Evolutionary conservation across 2,797 vertebrate genomes (phyloP).

Genomic region (Micromesistius poutassou): DNA sequence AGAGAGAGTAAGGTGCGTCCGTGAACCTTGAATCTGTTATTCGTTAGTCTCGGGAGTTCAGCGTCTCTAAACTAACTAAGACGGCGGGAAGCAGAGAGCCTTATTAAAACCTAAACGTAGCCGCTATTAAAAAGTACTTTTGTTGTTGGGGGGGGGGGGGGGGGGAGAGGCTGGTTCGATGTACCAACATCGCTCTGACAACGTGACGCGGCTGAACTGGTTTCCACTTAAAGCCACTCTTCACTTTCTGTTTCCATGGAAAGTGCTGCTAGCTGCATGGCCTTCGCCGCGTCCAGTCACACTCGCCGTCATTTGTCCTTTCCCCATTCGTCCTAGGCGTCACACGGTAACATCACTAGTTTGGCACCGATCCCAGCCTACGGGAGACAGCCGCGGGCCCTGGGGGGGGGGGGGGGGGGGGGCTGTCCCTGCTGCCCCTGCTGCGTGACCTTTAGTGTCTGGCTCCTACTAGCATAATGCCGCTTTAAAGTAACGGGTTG

Average conservation of each 20-base stretch:
- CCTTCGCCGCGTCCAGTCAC: not conserved
- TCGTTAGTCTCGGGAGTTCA: conserved; percentile 11
- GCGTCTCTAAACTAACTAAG: conserved; percentile 7
- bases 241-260: not conserved
- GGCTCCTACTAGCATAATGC: not conserved
- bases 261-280: not conserved
- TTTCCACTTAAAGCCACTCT: conserved; percentile 18
- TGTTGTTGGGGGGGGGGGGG: not conserved
- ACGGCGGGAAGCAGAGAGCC: conserved; percentile 8
- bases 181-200: conserved; percentile 29
- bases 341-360: not conserved
- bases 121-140: not conserved
- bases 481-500: not conserved
- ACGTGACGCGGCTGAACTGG: conserved; percentile 19
- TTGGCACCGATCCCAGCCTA: not conserved
- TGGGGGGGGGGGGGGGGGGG: not conserved
- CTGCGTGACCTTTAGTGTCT: not conserved
- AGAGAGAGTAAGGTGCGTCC: conserved; percentile 33
- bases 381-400: not conserved
- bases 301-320: not conserved
- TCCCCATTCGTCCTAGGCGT: not conserved
- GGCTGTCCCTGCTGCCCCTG: not conserved
- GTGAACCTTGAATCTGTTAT: conserved; percentile 39
- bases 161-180: conserved; percentile 9
- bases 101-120: not conserved